A percentile compares a stretch with the other conserved stretches of the same genome.
phyloP scores from a whole-genome alignment of 2,888 invertebrate genomes.

The Teinopalpus imperialis region DNA sequence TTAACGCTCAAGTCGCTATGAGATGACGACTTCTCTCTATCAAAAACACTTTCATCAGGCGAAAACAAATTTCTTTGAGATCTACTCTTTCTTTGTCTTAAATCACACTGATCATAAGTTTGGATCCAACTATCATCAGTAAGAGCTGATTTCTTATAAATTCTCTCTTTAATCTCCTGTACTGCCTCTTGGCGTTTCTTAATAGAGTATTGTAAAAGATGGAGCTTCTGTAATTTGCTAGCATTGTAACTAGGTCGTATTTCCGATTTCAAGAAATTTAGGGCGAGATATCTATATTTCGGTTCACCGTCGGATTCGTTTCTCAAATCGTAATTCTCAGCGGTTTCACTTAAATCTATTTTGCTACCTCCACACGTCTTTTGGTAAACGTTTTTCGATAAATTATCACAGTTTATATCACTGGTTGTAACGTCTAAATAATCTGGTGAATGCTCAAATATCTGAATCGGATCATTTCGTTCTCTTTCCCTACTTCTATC shows the following conservation, averaged over 20 bases:
- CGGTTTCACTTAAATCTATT: slow-evolving; percentile 74
- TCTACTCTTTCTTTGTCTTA: slow-evolving; percentile 51
- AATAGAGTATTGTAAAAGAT: slow-evolving; percentile 86
- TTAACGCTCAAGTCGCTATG: slow-evolving; percentile 51
- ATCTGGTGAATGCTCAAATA: slow-evolving; percentile 73
- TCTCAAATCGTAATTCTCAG: slow-evolving; percentile 69
- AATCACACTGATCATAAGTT: slow-evolving; percentile 43
- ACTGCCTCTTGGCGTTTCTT: slow-evolving; percentile 86
- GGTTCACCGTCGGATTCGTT: slow-evolving; percentile 62
- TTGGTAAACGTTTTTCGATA: slow-evolving; percentile 49
- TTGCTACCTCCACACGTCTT: slow-evolving; percentile 58
- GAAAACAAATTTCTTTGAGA: slow-evolving; percentile 65
- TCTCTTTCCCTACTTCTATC: slow-evolving; percentile 44
- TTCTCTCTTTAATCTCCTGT: slow-evolving; percentile 73
- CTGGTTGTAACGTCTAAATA: slow-evolving; percentile 56
- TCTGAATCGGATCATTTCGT: slow-evolving; percentile 52
- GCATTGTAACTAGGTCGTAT: slow-evolving; percentile 88
- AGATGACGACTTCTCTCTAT: slow-evolving; percentile 48
- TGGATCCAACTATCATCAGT: slow-evolving; percentile 45
- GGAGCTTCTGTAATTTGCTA: slow-evolving; percentile 85
- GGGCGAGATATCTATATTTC: slow-evolving; percentile 67
- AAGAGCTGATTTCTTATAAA: slow-evolving; percentile 70
- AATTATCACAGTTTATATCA: slow-evolving; percentile 54
- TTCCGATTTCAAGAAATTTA: slow-evolving; percentile 82
- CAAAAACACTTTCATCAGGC: slow-evolving; percentile 49